These are phyloP conservation scores for Chouioia cunea DNA, from an alignment of 2,888 invertebrate species.

Conservation along the genomic window DNA sequence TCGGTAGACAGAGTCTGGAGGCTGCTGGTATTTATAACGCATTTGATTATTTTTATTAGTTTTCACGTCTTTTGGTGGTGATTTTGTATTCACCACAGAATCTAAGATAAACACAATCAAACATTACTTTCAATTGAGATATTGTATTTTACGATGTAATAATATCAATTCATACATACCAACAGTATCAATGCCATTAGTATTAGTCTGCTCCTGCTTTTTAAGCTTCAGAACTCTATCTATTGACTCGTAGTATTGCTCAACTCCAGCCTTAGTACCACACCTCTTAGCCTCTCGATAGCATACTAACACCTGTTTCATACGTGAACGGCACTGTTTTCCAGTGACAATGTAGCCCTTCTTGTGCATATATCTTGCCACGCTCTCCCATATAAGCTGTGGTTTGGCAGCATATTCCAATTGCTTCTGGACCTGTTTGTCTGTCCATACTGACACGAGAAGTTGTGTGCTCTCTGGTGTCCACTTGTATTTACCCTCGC, in stretches of 20 bases:
- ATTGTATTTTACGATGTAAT: conserved; percentile 8
- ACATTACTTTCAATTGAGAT: not conserved
- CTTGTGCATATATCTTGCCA: conserved; percentile 64
- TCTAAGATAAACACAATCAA: conserved; percentile 51
- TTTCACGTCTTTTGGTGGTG: conserved; percentile 65
- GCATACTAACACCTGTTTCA: conserved; percentile 66
- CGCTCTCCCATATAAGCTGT: conserved; percentile 65
- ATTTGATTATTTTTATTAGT: conserved; percentile 65
- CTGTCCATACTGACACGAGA: conserved; percentile 66
- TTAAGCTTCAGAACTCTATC: conserved; percentile 62
- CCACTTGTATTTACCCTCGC: conserved; percentile 64
- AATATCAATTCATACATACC: conserved; percentile 53
- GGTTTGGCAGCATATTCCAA: conserved; percentile 61
- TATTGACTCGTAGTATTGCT: conserved; percentile 65
- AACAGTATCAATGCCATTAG: conserved; percentile 63
- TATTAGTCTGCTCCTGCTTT: conserved; percentile 51
- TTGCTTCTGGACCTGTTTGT: conserved; percentile 66
- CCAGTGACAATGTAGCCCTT: conserved; percentile 65
- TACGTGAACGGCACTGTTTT: conserved; percentile 66
- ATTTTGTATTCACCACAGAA: conserved; percentile 57
- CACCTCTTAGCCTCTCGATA: conserved; percentile 65
- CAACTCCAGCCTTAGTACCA: conserved; percentile 62
- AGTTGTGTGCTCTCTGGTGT: conserved; percentile 65
- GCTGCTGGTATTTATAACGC: conserved; percentile 61
- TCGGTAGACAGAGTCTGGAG: conserved; percentile 58